These are phyloP conservation scores for Smutsia temminckii DNA, from an alignment of 2,797 vertebrate genomes.

Conservation along the genomic window DNA sequence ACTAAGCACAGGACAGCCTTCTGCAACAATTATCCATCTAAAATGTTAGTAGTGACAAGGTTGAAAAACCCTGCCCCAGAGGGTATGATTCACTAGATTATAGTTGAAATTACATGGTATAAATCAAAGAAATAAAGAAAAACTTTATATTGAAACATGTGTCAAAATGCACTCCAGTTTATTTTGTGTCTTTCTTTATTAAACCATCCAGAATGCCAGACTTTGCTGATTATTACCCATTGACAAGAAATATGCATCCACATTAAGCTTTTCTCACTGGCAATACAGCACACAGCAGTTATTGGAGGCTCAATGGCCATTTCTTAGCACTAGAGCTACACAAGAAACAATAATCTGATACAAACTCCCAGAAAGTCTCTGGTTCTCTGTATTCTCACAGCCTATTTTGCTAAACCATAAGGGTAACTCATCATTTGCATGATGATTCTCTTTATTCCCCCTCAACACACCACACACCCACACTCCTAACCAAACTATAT, in stretches of 20 bases:
- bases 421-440: background rate
- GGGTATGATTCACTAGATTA: background rate
- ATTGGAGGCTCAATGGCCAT: background rate
- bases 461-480: rapidly evolving
- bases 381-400: background rate
- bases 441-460: background rate
- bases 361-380: background rate
- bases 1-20: rapidly evolving
- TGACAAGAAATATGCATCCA: background rate
- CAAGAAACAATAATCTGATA: background rate
- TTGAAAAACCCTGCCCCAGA: background rate
- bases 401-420: background rate
- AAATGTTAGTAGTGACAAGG: background rate
- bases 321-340: background rate
- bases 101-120: background rate
- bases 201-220: background rate
- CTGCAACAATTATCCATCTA: background rate
- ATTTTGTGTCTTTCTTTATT: background rate
- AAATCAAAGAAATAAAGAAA: background rate
- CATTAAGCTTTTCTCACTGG: background rate
- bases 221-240: background rate
- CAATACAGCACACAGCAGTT: background rate
- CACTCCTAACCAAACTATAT: background rate
- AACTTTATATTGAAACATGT: background rate
- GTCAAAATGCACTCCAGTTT: background rate